These are phyloP conservation scores for Stenopsyche tienmushanensis DNA, from an alignment of 1,140 invertebrate species.

Conservation along the genomic window DNA sequence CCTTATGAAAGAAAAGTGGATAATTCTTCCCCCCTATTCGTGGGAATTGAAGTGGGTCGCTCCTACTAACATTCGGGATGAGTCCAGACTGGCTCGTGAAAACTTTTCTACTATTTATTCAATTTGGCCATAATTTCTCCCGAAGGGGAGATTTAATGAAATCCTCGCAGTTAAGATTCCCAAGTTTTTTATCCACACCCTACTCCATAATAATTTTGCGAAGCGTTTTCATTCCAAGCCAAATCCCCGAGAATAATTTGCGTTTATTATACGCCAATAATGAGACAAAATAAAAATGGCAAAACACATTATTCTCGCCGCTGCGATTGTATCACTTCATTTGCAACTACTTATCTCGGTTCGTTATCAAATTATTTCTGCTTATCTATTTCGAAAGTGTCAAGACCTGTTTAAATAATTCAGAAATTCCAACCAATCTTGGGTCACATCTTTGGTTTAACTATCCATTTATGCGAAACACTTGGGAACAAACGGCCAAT, in stretches of 20 bases:
- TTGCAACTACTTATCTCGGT: not conserved
- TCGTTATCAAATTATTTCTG: not conserved
- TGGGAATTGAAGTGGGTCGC: not conserved
- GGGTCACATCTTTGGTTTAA: not conserved
- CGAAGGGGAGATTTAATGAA: not conserved
- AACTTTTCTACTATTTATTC: constrained; percentile 26
- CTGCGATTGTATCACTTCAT: not conserved
- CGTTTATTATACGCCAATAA: too few relatives aligned
- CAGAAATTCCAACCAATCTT: constrained; percentile 2
- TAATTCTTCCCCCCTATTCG: not conserved
- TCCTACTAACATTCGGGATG: not conserved
- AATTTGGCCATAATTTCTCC: constrained; percentile 21
- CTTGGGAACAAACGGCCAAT: not conserved
- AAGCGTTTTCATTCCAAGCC: not conserved
- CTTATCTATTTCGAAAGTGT: not conserved
- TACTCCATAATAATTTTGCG: not conserved
- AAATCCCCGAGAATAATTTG: not conserved
- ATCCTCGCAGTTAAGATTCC: not conserved
- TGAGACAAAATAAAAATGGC: not conserved
- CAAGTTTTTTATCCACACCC: not conserved
- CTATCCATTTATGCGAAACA: constrained; percentile 12
- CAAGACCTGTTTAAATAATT: not conserved
- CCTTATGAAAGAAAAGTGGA: not conserved
- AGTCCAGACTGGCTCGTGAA: not conserved
- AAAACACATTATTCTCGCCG: not conserved